Base-by-base conservation (phyloP, 2,113 vertebrate genomes). In the Sturnus vulgaris region DNA sequence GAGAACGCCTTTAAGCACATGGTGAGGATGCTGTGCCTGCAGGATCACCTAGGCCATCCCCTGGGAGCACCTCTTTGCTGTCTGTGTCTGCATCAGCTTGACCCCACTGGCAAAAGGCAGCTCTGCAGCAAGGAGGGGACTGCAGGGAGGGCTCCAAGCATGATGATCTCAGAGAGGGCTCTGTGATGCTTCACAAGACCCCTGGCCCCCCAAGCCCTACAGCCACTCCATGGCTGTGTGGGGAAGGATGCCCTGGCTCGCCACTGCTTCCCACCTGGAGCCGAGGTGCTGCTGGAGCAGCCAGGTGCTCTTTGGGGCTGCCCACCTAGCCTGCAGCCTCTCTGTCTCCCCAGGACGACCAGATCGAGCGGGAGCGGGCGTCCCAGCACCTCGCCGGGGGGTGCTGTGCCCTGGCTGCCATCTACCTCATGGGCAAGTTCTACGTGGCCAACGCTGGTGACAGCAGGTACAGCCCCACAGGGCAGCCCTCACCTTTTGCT, bases 361-460 rank as follows among this genome's bases (percentile, higher is more conserved):
- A 99, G 70, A 99, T 99, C 35, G 98, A 99, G 91, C 98, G 88
- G 93, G 99, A 99, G 79, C 98, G 98, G 77, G 91, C 27, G 0
- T 98, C 98, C 12, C 98, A 98, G 77, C 98, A 92, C 82, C 98
- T 99, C 52, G 97, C 98, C 0, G 99, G 99, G 57, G 99, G 99
- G 39, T 99, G 99, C 97, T 99, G 99, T 57, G 99, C 99, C 40
- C 98, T 99, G 97, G 98, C 98, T 82, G 98, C 98, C 25, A 61
- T 99, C 78, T 98, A 99, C 95, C 93, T 99, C 89, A 97, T 99
- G 98, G 99, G 99, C 89, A 99, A 99, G 95, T 98, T 99, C 94
- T 99, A 99, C 9, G 98, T 99, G 87, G 99, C 99, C 93, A 99
- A 99, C 28, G 98, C 99, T 11, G 99, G 99, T 6, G 99, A 99